Conservation (phyloP, 2,888 invertebrate genomes). For the Xanthostigma xanthostigma region DNA sequence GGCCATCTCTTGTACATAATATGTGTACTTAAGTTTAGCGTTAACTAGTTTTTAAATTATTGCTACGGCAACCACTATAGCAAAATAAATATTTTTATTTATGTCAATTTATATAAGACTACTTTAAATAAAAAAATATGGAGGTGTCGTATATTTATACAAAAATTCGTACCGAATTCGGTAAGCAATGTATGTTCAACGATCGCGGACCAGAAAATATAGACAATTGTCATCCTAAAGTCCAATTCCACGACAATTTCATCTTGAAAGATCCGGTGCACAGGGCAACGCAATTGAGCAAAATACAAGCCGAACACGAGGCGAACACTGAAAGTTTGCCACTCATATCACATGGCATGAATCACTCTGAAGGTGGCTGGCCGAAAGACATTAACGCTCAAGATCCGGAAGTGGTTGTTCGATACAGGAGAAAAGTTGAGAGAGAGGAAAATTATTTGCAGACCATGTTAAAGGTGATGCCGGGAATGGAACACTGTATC, state of each 20-base stretch:
- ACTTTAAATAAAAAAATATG: conserved; percentile 22
- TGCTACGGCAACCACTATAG: too few species aligned
- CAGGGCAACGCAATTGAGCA: conserved; percentile 44
- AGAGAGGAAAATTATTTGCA: conserved; percentile 79
- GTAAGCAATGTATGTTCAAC: conserved; percentile 51
- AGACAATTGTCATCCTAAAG: conserved; percentile 47
- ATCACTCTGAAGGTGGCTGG: conserved; percentile 92
- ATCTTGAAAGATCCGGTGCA: conserved; percentile 47
- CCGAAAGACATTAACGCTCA: conserved; percentile 81
- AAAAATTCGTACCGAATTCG: conserved; percentile 54
- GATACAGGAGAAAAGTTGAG: conserved; percentile 81
- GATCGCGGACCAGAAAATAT: conserved; percentile 50
- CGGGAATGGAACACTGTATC: conserved; percentile 79
- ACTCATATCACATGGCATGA: conserved; percentile 57
- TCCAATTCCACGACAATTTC: conserved; percentile 23
- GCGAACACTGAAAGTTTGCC: conserved; percentile 52
- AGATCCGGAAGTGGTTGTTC: conserved; percentile 72
- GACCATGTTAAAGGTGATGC: conserved; percentile 53
- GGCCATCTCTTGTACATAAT: too few species aligned
- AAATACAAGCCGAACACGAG: conserved; percentile 44
- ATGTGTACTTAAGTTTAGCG: too few species aligned
- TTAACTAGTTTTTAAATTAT: too few species aligned
- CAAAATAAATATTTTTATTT: too few species aligned
- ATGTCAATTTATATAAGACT: too few species aligned
- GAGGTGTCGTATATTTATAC: conserved; percentile 42